Percentiles rank a stretch among this genome's conserved stretches.
Conservation (phyloP, 2,113 vertebrate species). For the Pitta sordida region DNA sequence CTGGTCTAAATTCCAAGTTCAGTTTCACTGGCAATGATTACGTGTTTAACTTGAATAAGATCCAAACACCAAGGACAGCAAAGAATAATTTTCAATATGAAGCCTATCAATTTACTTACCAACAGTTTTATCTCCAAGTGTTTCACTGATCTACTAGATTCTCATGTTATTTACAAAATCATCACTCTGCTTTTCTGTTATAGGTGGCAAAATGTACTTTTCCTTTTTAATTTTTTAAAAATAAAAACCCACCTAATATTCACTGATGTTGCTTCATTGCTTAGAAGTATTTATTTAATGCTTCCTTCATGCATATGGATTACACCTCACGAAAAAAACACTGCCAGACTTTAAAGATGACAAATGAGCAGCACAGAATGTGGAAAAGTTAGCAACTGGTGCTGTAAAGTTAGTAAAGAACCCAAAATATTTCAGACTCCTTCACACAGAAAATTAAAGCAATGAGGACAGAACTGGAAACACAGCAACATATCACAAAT, state of each 20-base stretch:
- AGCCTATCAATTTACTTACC: not conserved
- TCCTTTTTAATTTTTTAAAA: not conserved
- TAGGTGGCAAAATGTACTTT: not conserved
- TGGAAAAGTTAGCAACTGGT: not conserved
- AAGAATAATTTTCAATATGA: not conserved
- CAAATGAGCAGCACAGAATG: not conserved
- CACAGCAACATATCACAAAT: not conserved
- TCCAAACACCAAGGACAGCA: not conserved
- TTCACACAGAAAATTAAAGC: not conserved
- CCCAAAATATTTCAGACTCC: conserved; percentile 1
- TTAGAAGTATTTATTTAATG: not conserved
- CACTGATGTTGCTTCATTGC: not conserved
- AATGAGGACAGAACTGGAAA: not conserved
- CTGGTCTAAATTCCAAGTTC: not conserved
- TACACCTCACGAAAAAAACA: not conserved
- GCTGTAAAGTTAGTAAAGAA: not conserved
- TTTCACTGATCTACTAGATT: not conserved
- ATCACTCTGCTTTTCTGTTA: not conserved
- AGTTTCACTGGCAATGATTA: not conserved
- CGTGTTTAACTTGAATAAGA: not conserved
- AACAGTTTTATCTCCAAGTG: not conserved
- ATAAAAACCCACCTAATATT: not conserved
- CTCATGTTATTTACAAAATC: not conserved
- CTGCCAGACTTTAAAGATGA: not conserved
- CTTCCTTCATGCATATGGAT: not conserved